These are phyloP conservation scores for Etheostoma spectabile DNA, from an alignment of 2,113 vertebrate species.

Conservation along the genomic window DNA sequence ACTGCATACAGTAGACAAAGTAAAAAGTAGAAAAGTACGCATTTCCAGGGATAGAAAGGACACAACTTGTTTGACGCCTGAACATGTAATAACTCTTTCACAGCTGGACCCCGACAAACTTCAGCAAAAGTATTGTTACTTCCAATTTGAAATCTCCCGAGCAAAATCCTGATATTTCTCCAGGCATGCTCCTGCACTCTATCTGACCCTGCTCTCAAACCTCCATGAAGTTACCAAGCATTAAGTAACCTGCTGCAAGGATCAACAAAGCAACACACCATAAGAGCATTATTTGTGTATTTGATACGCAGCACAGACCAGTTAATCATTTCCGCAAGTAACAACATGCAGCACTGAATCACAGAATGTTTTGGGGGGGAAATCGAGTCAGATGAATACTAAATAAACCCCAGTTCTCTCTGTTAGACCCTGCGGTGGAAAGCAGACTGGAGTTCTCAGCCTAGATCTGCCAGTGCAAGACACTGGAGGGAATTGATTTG, in stretches of 20 bases:
- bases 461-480: conserved; percentile 62
- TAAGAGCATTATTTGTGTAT: conserved; percentile 33
- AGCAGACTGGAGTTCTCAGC: conserved; percentile 60
- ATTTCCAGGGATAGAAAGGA: not conserved
- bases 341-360: conserved; percentile 47
- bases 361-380: conserved; percentile 12
- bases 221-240: conserved; percentile 14
- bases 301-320: conserved; percentile 10
- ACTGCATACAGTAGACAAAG: not conserved
- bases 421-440: conserved; percentile 53
- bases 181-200: conserved; percentile 33
- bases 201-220: conserved; percentile 42
- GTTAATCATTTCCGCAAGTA: conserved; percentile 51
- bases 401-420: conserved; percentile 57
- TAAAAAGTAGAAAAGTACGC: not conserved
- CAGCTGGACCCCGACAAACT: conserved; percentile 14
- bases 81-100: conserved; percentile 19
- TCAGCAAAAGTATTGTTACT: conserved; percentile 1
- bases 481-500: conserved; percentile 71
- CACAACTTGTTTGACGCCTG: not conserved
- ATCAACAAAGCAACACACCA: conserved; percentile 24
- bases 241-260: not conserved
- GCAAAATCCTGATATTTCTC: conserved; percentile 23
- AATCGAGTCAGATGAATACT: conserved; percentile 65
- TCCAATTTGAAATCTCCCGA: conserved; percentile 17